These are phyloP conservation scores for Pteronotus mesoamericanus DNA, from an alignment of 2,797 vertebrate genomes.

Conservation along the genomic window DNA sequence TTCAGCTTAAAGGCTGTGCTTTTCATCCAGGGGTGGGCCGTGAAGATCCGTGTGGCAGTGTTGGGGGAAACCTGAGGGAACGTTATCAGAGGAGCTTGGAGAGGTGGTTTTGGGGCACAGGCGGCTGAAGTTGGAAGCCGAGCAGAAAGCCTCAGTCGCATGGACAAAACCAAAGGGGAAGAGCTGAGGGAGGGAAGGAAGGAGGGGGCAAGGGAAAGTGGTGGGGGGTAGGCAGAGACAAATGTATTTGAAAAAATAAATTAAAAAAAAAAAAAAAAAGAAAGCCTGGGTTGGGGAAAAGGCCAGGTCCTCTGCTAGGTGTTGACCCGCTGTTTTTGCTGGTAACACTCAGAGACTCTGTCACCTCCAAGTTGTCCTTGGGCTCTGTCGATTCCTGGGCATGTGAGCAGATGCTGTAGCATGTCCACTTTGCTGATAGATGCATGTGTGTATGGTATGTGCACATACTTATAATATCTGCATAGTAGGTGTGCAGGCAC, in stretches of 20 bases:
- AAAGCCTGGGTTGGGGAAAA: not conserved
- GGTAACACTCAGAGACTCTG: not conserved
- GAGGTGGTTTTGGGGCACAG: not conserved
- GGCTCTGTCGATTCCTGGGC: not conserved
- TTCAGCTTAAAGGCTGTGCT: not conserved
- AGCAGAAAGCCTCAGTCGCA: not conserved
- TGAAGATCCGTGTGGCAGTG: rapidly evolving
- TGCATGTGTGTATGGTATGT: not conserved
- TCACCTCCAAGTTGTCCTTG: not conserved
- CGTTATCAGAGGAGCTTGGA: not conserved
- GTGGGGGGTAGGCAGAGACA: no score
- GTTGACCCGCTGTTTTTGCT: not conserved
- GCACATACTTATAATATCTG: rapidly evolving
- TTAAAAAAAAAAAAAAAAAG: no score
- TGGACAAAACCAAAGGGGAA: no score
- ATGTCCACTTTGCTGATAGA: not conserved
- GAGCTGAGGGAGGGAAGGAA: no score
- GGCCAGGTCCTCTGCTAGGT: not conserved
- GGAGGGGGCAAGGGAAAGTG: no score
- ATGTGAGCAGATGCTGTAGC: not conserved
- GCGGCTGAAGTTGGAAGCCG: not conserved
- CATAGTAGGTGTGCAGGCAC: not conserved
- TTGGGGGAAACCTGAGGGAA: not conserved
- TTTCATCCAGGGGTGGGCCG: rapidly evolving
- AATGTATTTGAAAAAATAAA: no score